phyloP scores from a whole-genome alignment of 1,140 invertebrate species.

The Drosophila repletoides region DNA sequence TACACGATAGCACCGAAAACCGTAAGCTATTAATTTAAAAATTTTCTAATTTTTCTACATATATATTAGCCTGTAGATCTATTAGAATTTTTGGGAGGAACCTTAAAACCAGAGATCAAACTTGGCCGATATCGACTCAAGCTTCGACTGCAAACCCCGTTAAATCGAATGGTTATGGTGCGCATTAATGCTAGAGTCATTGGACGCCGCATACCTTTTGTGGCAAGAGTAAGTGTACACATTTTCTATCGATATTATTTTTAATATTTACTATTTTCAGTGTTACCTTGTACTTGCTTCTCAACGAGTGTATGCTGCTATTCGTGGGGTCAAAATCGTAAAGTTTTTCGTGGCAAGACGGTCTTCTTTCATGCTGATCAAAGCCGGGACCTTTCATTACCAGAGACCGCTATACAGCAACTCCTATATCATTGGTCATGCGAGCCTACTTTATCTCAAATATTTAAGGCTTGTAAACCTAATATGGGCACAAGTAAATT shows the following conservation, averaged over 20 bases:
- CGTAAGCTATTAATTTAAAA: constrained; percentile 21
- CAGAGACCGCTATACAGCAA: not conserved
- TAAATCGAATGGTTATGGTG: constrained; percentile 38
- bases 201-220: constrained; percentile 31
- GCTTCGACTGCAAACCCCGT: constrained; percentile 17
- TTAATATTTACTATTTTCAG: not conserved
- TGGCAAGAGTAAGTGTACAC: constrained; percentile 29
- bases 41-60: not conserved
- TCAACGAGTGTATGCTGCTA: constrained; percentile 35
- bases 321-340: constrained; percentile 35
- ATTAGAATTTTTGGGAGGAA: constrained; percentile 34
- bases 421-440: constrained; percentile 28
- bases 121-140: constrained; percentile 24
- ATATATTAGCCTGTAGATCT: no score
- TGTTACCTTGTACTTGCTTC: constrained; percentile 43
- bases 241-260: not conserved
- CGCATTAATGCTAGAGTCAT: constrained; percentile 38
- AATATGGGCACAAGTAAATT: constrained; percentile 36
- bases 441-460: not conserved
- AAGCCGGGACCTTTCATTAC: constrained; percentile 30
- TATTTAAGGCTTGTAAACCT: constrained; percentile 14
- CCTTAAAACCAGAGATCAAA: constrained; percentile 38
- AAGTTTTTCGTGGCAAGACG: constrained; percentile 25
- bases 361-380: constrained; percentile 13
- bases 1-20: constrained; percentile 40